Conservation (phyloP, 2,113 vertebrate genomes). For the Sylvilagus bachmani region DNA sequence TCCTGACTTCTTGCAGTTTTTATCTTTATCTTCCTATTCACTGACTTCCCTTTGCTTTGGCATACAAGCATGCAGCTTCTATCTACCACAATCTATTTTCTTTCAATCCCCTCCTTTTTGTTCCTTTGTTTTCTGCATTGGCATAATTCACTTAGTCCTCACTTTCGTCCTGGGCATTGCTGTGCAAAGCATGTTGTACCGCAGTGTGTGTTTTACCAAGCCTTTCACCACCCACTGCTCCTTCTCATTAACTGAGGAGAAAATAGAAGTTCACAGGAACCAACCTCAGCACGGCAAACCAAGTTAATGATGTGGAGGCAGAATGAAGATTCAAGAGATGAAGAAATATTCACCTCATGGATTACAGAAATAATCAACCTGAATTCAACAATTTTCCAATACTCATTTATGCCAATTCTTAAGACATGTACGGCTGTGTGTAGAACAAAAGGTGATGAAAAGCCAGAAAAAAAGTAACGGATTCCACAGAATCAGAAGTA, state of each 20-base stretch:
- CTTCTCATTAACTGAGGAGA: conserved; percentile 17
- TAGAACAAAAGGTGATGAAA: conserved; percentile 40
- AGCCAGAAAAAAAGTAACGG: conserved; percentile 14
- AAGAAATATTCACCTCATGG: neutral
- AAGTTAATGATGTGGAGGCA: conserved; percentile 46
- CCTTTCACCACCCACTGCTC: neutral
- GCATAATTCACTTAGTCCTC: neutral
- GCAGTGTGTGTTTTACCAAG: neutral
- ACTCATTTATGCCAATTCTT: neutral
- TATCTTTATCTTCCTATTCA: neutral
- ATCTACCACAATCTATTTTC: neutral
- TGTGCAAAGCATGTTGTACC: neutral
- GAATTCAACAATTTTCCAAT: neutral
- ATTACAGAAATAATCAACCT: conserved; percentile 5
- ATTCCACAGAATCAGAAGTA: neutral
- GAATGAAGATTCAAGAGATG: conserved; percentile 23
- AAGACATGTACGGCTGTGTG: neutral
- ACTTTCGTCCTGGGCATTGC: neutral
- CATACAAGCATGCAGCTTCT: neutral
- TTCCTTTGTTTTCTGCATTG: neutral
- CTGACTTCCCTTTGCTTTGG: neutral
- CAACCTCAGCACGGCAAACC: neutral
- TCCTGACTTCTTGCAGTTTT: neutral
- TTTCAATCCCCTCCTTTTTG: neutral
- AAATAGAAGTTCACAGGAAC: conserved; percentile 45